phyloP scores from a whole-genome alignment of 2,113 vertebrate species.

The Psittacula cyanocephala region DNA sequence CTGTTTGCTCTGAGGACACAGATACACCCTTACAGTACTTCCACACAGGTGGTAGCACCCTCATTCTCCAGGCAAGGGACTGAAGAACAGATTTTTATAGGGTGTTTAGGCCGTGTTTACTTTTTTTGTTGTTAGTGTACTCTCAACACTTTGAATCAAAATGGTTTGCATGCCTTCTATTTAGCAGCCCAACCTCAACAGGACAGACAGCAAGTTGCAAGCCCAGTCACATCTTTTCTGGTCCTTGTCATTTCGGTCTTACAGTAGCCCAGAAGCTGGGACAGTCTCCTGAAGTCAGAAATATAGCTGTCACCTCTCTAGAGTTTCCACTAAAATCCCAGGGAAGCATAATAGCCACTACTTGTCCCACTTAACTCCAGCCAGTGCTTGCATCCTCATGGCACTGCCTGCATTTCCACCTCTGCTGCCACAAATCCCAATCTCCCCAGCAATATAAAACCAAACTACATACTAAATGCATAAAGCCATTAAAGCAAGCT shows the following conservation, averaged over 20 bases:
- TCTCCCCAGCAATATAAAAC: neutral
- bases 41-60: neutral
- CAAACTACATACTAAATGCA: neutral
- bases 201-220: neutral
- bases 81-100: neutral
- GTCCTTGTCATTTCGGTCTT: neutral
- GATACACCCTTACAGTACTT: neutral
- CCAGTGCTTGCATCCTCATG: neutral
- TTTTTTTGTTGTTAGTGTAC: neutral
- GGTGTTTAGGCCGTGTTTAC: neutral
- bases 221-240: neutral
- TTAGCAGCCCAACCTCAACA: neutral
- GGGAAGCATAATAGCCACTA: rapidly evolving
- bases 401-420: neutral
- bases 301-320: neutral
- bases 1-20: neutral
- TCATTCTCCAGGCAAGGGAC: neutral
- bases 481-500: neutral
- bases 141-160: neutral
- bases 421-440: neutral
- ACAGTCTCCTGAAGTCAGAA: neutral
- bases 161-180: neutral
- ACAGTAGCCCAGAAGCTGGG: neutral
- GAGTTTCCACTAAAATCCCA: neutral
- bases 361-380: neutral